Evolutionary conservation across 1,140 invertebrate genomes (phyloP), one percentile per base, ranked within the genome.

Genomic region (Metopolophium dirhodum): DNA sequence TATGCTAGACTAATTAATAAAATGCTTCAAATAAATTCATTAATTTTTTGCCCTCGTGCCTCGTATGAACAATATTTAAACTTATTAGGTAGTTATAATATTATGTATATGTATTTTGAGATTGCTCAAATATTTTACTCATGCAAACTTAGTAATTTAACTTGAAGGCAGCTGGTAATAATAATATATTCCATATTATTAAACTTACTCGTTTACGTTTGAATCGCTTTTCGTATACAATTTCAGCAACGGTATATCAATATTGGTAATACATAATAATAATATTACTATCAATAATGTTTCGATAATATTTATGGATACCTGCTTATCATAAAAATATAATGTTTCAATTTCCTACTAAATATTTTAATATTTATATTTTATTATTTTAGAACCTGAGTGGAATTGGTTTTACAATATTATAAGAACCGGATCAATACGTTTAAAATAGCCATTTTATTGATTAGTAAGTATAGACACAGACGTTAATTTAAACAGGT

Each of bases 1-100:
- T 30, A n/a, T 18, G 30, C 14, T n/a, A 18, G 14, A 61, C 57
- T 77, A n/a, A 77, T 77, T 77, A 77, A n/a, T 77, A 77, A 77
- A 68, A 77, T 77, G 14, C 30, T 77, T n/a, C 61, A 77, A n/a
- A 77, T 77, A 77, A 77, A 77, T 77, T 77, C 61, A 77, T 77
- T 77, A 77, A n/a, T 77, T 18, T 77, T 77, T 77, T 77, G 14
- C 11, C 11, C n/a, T n/a, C n/a, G n/a, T 77, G n/a, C 6, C 30
- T 22, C 11, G 57, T 30, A 26, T 61, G 30, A 77, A 77, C 11
- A 77, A 77, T 77, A 77, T 35, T 77, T n/a, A 77, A 77, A 77
- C n/a, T 68, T 77, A 77, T 18, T 77, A 35, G 4, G 61, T 35
- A 18, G 22, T 2, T 23, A 51, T 18, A 9, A 41, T 47, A 47